Evolutionary conservation across 2,797 vertebrate species (phyloP), one percentile per base, ranked within the genome.

Genomic region (Chelidonichthys spinosus): DNA sequence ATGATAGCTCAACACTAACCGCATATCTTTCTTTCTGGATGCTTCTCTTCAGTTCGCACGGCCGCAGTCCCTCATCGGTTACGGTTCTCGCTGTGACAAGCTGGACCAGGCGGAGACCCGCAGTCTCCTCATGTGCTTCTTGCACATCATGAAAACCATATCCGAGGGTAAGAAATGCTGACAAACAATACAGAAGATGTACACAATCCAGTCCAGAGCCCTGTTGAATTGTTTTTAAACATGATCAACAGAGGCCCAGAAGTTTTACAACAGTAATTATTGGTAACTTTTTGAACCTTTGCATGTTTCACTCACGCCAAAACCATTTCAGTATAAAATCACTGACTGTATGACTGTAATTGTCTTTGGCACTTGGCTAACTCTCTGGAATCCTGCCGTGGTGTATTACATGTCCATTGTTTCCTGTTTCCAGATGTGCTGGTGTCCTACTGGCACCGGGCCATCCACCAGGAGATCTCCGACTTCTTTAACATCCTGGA

Each of bases 401-500:
- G 0, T 50, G 9, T 70, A 32, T 76, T n/a, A 79, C 63, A 63
- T 50, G 49, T 64, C 36, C 18, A 59, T 80, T 64, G 11, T 17
- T 81, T 17, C 78, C 18, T 63, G 11, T 80, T 90, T 93, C 69
- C 93, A 99, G 98, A 98, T 47, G 97, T 97, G 59, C 90, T 99
- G 89, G 96, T 98, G 76, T 96, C 98, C 66, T 99, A 99, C 85
- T 99, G 98, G 98, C 95, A 98, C 76, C 92, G 97, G 84, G 98
- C 98, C 52, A 95, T 98, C 18, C 96, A 96, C 87, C 95, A 97
- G 85, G 98, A 99, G 94, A 96, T 99, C 79, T 96, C 96, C 0
- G 98, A 99, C 93, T 99, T 99, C 92, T 99, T 99, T 92, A 97
- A 96, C 94, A 98, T 99, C 92, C 91, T 99, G 86, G 98, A 99